These are phyloP conservation scores for Phoenicopterus ruber DNA, from an alignment of 2,113 vertebrate genomes.

Conservation along the genomic window DNA sequence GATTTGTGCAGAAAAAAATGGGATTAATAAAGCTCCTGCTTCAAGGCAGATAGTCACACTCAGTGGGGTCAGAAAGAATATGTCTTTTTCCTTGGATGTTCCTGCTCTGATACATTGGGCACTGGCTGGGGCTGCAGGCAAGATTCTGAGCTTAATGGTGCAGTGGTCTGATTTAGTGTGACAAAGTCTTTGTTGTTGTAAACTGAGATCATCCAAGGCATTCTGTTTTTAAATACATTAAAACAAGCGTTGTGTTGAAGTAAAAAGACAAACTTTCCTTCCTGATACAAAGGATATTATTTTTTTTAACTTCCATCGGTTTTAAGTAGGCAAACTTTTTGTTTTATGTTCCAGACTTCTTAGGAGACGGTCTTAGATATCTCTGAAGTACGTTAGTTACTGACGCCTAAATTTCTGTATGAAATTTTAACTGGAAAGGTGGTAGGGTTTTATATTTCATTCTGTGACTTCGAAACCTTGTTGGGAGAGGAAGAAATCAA, in stretches of 20 bases:
- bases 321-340: not conserved
- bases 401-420: accelerated
- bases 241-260: not conserved
- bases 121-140: not conserved
- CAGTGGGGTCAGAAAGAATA: not conserved
- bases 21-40: not conserved
- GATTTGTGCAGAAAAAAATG: not conserved
- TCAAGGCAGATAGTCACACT: not conserved
- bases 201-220: not conserved
- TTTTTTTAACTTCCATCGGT: not conserved
- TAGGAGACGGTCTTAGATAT: not conserved
- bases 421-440: not conserved
- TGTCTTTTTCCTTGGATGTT: not conserved
- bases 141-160: not conserved
- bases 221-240: not conserved
- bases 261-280: not conserved
- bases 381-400: not conserved
- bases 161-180: not conserved
- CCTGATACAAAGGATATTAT: not conserved
- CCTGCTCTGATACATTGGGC: not conserved
- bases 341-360: not conserved
- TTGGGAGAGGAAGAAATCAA: not conserved
- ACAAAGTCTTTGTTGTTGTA: not conserved
- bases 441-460: not conserved
- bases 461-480: not conserved